Percentiles rank a stretch among this genome's conserved stretches.
Conservation (phyloP, 2,888 invertebrate species). For the Trissolcus brochymenae region DNA sequence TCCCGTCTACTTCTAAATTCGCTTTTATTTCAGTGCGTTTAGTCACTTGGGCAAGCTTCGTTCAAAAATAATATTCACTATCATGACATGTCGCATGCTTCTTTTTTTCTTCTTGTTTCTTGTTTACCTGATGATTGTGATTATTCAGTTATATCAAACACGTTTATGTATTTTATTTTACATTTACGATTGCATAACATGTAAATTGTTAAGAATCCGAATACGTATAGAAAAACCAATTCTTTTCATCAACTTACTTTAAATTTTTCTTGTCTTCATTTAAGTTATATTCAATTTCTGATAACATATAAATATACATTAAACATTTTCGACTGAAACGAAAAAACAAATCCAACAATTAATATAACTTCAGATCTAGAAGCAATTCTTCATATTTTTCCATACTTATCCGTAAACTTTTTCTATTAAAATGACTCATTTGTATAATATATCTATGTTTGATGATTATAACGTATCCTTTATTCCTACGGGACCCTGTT, state of each 20-base stretch:
- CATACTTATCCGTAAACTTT: slow-evolving; percentile 25
- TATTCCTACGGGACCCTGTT: slow-evolving; percentile 31
- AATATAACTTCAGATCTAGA: background rate
- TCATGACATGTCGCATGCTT: background rate
- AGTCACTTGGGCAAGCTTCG: slow-evolving; percentile 15
- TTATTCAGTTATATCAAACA: slow-evolving; percentile 32
- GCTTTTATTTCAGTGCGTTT: slow-evolving; percentile 7
- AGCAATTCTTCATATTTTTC: slow-evolving; percentile 1
- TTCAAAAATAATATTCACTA: slow-evolving; percentile 40
- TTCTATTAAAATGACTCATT: slow-evolving; percentile 20
- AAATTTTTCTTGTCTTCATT: background rate
- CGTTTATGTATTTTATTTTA: slow-evolving; percentile 10
- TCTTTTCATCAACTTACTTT: background rate
- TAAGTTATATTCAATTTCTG: background rate
- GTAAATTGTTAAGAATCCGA: slow-evolving; percentile 4
- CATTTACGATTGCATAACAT: slow-evolving; percentile 11
- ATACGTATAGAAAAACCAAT: slow-evolving; percentile 10
- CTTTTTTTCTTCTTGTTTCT: too few species aligned
- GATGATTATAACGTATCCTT: slow-evolving; percentile 33
- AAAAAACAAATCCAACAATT: background rate
- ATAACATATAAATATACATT: background rate
- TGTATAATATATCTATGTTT: slow-evolving; percentile 37
- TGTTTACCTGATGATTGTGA: slow-evolving; percentile 18
- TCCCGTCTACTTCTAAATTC: background rate
- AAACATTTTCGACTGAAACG: background rate